phyloP scores from a whole-genome alignment of 2,797 vertebrate species.

The Spheniscus humboldti region DNA sequence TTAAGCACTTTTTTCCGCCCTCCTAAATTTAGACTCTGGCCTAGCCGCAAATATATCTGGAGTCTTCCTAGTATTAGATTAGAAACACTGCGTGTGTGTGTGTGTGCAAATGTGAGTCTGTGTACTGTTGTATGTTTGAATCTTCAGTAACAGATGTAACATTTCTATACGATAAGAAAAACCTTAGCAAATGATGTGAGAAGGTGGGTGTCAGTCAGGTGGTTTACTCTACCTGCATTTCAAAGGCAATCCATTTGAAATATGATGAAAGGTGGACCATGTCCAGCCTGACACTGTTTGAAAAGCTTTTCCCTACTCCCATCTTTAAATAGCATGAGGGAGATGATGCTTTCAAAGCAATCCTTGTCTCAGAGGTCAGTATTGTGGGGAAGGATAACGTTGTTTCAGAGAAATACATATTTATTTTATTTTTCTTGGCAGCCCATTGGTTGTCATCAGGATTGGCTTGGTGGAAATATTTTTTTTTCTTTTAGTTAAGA shows the following conservation, averaged over 20 bases:
- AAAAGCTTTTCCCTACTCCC: neutral
- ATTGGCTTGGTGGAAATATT: neutral
- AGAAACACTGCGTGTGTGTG: neutral
- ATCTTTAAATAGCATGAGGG: neutral
- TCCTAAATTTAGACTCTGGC: neutral
- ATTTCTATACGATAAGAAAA: neutral
- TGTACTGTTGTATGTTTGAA: rapidly evolving
- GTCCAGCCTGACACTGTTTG: neutral
- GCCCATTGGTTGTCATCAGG: neutral
- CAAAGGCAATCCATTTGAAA: conserved; percentile 18
- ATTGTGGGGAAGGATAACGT: neutral
- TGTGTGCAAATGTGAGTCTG: neutral
- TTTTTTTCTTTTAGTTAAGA: neutral
- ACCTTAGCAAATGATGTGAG: neutral
- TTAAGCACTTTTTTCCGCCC: rapidly evolving
- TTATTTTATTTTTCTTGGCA: neutral
- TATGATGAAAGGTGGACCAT: neutral
- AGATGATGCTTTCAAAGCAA: neutral
- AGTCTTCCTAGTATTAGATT: neutral
- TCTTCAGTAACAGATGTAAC: neutral
- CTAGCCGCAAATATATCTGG: neutral
- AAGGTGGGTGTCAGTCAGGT: neutral
- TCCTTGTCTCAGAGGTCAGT: neutral
- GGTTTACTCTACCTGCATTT: conserved; percentile 10
- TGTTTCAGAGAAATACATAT: neutral